A percentile compares a stretch with the other conserved stretches of the same genome.
These are phyloP conservation scores for Vidua macroura DNA, from an alignment of 2,113 vertebrate genomes.

Conservation along the genomic window DNA sequence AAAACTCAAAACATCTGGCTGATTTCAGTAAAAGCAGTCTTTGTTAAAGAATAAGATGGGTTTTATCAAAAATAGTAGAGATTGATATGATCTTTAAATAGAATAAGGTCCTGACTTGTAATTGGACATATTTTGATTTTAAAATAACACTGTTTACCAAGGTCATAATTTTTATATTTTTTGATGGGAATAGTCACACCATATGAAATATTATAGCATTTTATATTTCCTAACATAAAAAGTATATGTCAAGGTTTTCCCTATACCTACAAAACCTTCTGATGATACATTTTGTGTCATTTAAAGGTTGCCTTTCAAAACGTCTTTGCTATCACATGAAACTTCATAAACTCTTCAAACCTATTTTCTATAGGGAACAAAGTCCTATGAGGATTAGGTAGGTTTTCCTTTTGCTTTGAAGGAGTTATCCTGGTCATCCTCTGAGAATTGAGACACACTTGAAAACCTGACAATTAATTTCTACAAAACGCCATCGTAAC, in stretches of 20 bases:
- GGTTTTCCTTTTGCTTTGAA: neutral
- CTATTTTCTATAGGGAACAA: neutral
- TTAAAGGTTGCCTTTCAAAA: neutral
- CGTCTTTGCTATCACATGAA: neutral
- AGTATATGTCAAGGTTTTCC: neutral
- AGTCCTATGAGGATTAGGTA: neutral
- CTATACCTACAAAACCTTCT: neutral
- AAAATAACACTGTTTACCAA: neutral
- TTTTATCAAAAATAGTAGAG: neutral
- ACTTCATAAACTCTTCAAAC: neutral
- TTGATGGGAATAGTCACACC: neutral
- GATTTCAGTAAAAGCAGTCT: neutral
- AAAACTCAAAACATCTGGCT: neutral
- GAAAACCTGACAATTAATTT: neutral
- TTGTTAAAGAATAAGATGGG: neutral
- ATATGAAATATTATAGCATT: neutral
- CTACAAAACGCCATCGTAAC: neutral
- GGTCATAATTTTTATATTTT: neutral
- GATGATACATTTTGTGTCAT: neutral
- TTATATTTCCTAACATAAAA: neutral
- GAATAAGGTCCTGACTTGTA: neutral
- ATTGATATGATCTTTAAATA: neutral
- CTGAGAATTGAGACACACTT: neutral
- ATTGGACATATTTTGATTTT: neutral
- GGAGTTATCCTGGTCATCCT: neutral